Percentiles rank a stretch among this genome's conserved stretches.
Evolutionary conservation across 2,888 invertebrate species (phyloP).

Genomic region (Incurvaria masculella): DNA sequence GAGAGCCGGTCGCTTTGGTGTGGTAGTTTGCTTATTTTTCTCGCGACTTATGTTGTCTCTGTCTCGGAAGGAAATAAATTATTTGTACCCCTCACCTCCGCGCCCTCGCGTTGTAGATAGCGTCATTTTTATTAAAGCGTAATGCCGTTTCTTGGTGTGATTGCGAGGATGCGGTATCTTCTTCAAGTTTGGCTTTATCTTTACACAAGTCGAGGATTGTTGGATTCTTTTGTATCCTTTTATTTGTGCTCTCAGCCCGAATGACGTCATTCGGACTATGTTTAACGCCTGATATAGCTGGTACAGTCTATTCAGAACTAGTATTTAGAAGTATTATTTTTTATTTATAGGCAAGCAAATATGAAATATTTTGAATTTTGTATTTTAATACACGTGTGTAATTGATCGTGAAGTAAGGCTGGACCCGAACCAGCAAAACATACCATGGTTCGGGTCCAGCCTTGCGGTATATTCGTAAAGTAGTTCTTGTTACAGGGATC

Average conservation of each 20-base stretch:
- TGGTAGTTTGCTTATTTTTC: constrained; percentile 53
- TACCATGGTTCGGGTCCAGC: too few species aligned
- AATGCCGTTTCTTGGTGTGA: constrained; percentile 32
- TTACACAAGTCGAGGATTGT: constrained; percentile 18
- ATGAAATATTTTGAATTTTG: too few species aligned
- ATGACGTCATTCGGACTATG: too few species aligned
- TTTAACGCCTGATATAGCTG: too few species aligned
- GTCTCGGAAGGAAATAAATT: constrained; percentile 45
- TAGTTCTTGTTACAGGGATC: too few species aligned
- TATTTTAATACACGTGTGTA: too few species aligned
- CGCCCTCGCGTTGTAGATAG: constrained; percentile 24
- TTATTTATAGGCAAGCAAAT: too few species aligned
- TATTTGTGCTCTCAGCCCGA: background rate
- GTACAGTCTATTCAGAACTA: too few species aligned
- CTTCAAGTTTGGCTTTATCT: constrained; percentile 12
- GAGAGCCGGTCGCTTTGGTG: constrained; percentile 32
- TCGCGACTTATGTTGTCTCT: constrained; percentile 47
- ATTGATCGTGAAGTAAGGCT: too few species aligned
- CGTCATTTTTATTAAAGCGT: constrained; percentile 54
- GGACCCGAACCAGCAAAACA: too few species aligned
- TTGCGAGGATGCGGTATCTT: background rate
- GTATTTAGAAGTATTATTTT: too few species aligned
- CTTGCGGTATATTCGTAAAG: too few species aligned
- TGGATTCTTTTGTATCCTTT: background rate
- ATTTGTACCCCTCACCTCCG: constrained; percentile 50